phyloP scores from a whole-genome alignment of 2,888 invertebrate species.

The Tenodera sinensis region DNA sequence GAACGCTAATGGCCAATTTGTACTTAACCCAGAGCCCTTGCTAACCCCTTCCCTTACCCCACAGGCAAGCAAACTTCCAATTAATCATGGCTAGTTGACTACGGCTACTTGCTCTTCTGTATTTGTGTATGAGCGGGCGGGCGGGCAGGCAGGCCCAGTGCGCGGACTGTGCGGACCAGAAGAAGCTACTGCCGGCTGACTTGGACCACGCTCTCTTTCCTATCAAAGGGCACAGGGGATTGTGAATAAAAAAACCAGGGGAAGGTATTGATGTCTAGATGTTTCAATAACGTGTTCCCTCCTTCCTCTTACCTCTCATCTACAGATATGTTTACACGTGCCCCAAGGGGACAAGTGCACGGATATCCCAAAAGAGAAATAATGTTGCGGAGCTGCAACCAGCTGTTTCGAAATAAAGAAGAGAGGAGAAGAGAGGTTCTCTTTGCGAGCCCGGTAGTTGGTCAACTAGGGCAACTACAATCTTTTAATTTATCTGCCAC shows the following conservation, averaged over 20 bases:
- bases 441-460: too few species aligned
- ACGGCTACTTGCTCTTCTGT: neutral
- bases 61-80: conserved; percentile 27
- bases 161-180: neutral
- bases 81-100: conserved; percentile 28
- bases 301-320: neutral
- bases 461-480: too few species aligned
- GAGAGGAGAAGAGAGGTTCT: neutral
- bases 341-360: neutral
- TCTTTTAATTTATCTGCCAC: too few species aligned
- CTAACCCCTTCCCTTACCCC: conserved; percentile 9
- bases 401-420: neutral
- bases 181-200: neutral
- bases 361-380: neutral
- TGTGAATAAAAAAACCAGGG: neutral
- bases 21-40: conserved; percentile 25
- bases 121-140: neutral
- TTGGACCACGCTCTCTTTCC: neutral
- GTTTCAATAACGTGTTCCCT: neutral
- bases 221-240: neutral
- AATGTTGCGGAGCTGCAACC: neutral
- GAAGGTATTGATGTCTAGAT: neutral
- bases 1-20: conserved; percentile 30
- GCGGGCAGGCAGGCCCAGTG: neutral
- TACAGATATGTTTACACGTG: neutral